These are phyloP conservation scores for Pterocles burchelli DNA, from an alignment of 2,113 vertebrate species.

Conservation along the genomic window DNA sequence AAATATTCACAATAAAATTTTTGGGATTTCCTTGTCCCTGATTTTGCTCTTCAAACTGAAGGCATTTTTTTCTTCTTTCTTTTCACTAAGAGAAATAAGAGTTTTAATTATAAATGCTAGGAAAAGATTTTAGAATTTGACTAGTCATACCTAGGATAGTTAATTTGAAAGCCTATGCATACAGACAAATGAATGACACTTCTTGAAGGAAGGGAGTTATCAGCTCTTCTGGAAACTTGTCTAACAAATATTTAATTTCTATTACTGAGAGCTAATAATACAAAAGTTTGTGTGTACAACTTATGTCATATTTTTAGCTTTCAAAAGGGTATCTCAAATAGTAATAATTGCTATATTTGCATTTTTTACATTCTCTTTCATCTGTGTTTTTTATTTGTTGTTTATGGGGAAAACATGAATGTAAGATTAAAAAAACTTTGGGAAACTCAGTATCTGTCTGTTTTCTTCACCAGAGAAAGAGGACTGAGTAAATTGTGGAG, in stretches of 20 bases:
- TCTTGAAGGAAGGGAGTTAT: neutral
- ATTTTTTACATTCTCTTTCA: neutral
- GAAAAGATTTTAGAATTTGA: neutral
- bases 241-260: neutral
- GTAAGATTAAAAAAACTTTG: neutral
- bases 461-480: neutral
- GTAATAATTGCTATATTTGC: neutral
- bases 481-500: neutral
- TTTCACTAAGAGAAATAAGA: neutral
- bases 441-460: neutral
- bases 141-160: neutral
- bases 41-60: neutral
- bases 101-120: neutral
- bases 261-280: neutral
- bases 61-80: neutral
- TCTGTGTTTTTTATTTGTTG: neutral
- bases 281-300: neutral
- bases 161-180: neutral
- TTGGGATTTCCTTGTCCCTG: neutral
- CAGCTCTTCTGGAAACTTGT: neutral
- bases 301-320: neutral
- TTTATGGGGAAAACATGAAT: neutral
- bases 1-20: neutral
- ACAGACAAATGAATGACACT: neutral
- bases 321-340: neutral